Percentiles rank a stretch among this genome's conserved stretches.
Evolutionary conservation across 37 sponge, comb jelly and placozoan species (phyloP).

Genomic region (Chondrosia reniformis): DNA sequence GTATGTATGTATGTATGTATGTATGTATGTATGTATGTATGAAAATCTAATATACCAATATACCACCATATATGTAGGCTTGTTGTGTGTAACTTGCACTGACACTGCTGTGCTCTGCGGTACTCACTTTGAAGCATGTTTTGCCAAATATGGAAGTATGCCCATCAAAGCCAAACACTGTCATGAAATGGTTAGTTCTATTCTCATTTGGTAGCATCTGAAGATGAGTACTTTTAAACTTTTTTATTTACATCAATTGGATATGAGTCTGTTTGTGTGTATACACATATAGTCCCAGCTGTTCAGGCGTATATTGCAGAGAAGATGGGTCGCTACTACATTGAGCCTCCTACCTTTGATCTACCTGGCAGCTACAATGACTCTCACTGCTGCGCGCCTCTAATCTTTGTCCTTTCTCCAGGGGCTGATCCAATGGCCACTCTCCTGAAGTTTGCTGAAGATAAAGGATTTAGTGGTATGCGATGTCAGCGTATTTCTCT

Average conservation of each 20-base stretch:
- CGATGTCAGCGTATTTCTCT: slow-evolving; percentile 91
- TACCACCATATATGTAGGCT: slow-evolving; percentile 14
- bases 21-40: too few species aligned
- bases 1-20: too few species aligned
- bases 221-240: neutral
- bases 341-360: slow-evolving; percentile 99
- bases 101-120: slow-evolving; percentile 96
- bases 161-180: slow-evolving; percentile 70
- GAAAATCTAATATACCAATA: neutral
- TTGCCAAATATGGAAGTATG: slow-evolving; percentile 91
- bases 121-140: slow-evolving; percentile 74
- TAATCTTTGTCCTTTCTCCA: slow-evolving; percentile 97
- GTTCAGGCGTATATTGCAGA: slow-evolving; percentile 87
- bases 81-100: slow-evolving; percentile 92
- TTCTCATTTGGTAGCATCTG: too few species aligned
- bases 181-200: slow-evolving; percentile 93
- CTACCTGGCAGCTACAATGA: slow-evolving; percentile 92
- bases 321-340: slow-evolving; percentile 83
- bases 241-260: neutral
- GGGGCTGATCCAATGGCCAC: slow-evolving; percentile 99
- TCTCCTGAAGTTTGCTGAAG: slow-evolving; percentile 96
- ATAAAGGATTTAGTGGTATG: slow-evolving; percentile 81
- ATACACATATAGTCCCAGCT: slow-evolving; percentile 72
- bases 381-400: slow-evolving; percentile 92
- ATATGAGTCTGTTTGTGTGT: too few species aligned